phyloP scores from a whole-genome alignment of 2,113 vertebrate genomes.

The Meleagris gallopavo region DNA sequence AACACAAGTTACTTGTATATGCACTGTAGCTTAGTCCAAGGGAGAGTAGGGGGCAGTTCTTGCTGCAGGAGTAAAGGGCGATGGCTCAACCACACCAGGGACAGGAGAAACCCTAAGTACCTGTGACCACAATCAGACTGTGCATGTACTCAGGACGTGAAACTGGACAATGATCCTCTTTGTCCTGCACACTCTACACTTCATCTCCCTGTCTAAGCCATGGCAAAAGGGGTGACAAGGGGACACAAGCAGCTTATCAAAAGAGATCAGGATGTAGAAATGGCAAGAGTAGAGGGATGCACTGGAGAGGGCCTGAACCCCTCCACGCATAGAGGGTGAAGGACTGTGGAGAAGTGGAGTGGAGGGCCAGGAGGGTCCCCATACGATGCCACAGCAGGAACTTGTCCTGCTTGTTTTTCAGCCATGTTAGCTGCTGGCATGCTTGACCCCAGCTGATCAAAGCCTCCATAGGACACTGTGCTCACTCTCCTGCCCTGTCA shows the following conservation, averaged over 20 bases:
- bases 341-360: neutral
- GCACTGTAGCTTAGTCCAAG: neutral
- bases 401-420: neutral
- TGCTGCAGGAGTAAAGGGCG: neutral
- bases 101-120: neutral
- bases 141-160: neutral
- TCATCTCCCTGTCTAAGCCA: neutral
- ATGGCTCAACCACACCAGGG: rapidly evolving
- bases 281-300: neutral
- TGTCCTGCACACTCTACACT: neutral
- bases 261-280: constrained; percentile 27
- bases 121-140: neutral
- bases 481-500: constrained; percentile 22
- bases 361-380: neutral
- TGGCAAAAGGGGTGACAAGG: constrained; percentile 14
- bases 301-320: neutral
- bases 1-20: neutral
- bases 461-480: constrained; percentile 26
- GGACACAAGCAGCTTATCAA: constrained; percentile 17
- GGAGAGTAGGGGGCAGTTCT: neutral
- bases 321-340: neutral
- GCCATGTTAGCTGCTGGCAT: neutral
- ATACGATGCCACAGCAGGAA: rapidly evolving
- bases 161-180: neutral
- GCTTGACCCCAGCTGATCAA: constrained; percentile 59